phyloP scores from a whole-genome alignment of 2,888 invertebrate genomes.

The Nemotelus nigrinus region DNA sequence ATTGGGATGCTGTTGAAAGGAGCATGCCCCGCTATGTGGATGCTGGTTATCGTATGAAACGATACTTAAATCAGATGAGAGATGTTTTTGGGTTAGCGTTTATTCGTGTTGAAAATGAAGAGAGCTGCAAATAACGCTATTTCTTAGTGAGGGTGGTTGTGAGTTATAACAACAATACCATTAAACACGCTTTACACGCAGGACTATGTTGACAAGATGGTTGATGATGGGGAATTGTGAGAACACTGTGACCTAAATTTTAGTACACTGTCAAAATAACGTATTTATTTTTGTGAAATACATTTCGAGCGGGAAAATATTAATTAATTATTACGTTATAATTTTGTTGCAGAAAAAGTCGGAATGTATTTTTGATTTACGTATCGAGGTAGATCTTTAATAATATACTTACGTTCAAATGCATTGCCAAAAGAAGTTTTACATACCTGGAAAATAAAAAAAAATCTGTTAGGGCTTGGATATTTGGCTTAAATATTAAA shows the following conservation, averaged over 20 bases:
- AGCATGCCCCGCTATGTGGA: slow-evolving; percentile 29
- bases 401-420: too few species aligned
- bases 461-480: too few species aligned
- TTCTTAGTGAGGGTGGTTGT: slow-evolving; percentile 4
- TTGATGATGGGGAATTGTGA: not conserved
- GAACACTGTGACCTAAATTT: slow-evolving; percentile 29
- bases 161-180: not conserved
- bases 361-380: too few species aligned
- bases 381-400: too few species aligned
- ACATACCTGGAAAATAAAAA: too few species aligned
- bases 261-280: slow-evolving; percentile 5
- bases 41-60: not conserved
- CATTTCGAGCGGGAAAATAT: too few species aligned
- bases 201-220: not conserved
- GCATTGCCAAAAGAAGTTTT: too few species aligned
- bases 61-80: not conserved
- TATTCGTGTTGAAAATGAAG: not conserved
- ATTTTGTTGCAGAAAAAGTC: too few species aligned
- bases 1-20: slow-evolving; percentile 18
- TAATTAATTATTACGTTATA: too few species aligned
- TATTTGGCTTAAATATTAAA: too few species aligned
- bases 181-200: slow-evolving; percentile 7
- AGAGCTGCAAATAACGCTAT: not conserved
- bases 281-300: too few species aligned
- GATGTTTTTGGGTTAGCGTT: slow-evolving; percentile 1